These are phyloP conservation scores for Graphium colonna DNA, from an alignment of 2,888 invertebrate species.

Conservation along the genomic window DNA sequence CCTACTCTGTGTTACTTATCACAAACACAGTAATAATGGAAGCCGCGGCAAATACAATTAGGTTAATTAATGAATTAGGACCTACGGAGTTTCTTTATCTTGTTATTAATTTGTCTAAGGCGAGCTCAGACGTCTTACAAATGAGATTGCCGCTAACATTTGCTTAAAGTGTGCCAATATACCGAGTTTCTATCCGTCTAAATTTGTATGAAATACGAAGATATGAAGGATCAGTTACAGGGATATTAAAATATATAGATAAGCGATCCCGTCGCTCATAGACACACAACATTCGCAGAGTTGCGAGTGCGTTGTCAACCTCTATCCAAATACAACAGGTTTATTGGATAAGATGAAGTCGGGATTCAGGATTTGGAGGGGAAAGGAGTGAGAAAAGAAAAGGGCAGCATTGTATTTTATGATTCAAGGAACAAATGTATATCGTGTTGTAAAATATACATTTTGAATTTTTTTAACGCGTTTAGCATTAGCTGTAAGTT, in stretches of 20 bases:
- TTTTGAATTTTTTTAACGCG: too few relatives aligned
- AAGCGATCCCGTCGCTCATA: too few relatives aligned
- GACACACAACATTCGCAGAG: too few relatives aligned
- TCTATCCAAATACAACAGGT: too few relatives aligned
- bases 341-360: too few relatives aligned
- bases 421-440: too few relatives aligned
- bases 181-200: conserved; percentile 1
- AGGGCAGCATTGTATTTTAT: too few relatives aligned
- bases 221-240: neutral
- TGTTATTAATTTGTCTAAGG: conserved; percentile 78
- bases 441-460: too few relatives aligned
- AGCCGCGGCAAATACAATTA: conserved; percentile 75
- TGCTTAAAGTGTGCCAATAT: conserved; percentile 40
- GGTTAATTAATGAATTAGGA: conserved; percentile 80
- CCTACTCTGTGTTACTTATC: conserved; percentile 44
- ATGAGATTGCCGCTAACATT: conserved; percentile 68
- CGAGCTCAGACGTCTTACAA: conserved; percentile 69
- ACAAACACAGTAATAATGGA: conserved; percentile 66
- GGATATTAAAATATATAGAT: conserved; percentile 20
- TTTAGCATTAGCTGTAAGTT: too few relatives aligned
- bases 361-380: too few relatives aligned
- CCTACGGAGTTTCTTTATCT: conserved; percentile 77
- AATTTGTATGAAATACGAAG: neutral
- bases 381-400: too few relatives aligned
- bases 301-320: too few relatives aligned